These are phyloP conservation scores for Pristionchus fissidentatus DNA, from an alignment of 2,888 invertebrate species.

Conservation along the genomic window DNA sequence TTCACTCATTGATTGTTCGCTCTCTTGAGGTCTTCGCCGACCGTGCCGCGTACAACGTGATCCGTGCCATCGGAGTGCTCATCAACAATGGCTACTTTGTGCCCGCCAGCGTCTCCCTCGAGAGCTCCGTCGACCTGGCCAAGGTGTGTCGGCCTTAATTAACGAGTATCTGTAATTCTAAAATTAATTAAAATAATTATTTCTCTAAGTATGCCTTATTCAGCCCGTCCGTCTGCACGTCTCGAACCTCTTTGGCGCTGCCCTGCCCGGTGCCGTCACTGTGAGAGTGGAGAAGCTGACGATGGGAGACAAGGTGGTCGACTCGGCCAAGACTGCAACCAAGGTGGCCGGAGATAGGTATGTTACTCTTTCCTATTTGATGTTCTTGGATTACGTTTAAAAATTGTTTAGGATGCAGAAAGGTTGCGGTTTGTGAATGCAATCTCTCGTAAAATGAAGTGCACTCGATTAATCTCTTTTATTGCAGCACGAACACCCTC, in stretches of 20 bases:
- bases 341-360: conserved; percentile 39
- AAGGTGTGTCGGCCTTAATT: conserved; percentile 31
- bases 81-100: conserved; percentile 84
- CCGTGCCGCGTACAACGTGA: conserved; percentile 86
- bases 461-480: neutral
- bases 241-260: conserved; percentile 22
- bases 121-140: conserved; percentile 19
- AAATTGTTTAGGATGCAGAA: neutral
- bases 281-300: conserved; percentile 42
- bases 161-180: too few relatives aligned
- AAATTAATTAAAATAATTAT: too few relatives aligned
- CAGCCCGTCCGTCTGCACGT: conserved; percentile 47
- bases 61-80: conserved; percentile 85
- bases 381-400: neutral
- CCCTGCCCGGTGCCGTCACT: conserved; percentile 36
- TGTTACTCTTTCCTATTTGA: neutral
- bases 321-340: conserved; percentile 27
- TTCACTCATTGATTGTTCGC: neutral
- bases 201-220: neutral
- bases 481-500: conserved; percentile 28
- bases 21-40: conserved; percentile 85
- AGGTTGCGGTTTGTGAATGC: neutral
- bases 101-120: conserved; percentile 79
- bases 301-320: neutral
- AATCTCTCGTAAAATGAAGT: neutral